Conservation (phyloP, 1,140 invertebrate genomes). For the Nixonia krombeini region DNA sequence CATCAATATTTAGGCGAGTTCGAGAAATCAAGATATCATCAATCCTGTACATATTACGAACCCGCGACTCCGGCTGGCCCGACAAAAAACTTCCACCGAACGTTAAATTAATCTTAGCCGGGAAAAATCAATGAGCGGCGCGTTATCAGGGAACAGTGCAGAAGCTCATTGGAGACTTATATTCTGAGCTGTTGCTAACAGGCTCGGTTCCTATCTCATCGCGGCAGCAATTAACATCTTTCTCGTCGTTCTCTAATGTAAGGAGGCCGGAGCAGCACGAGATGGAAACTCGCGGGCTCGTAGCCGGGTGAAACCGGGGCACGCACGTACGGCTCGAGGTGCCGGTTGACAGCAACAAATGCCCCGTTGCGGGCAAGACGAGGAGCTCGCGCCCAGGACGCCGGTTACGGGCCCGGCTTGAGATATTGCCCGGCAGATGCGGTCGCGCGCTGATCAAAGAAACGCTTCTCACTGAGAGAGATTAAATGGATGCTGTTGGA, state of each 20-base stretch:
- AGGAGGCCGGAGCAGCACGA: too few relatives aligned
- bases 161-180: slow-evolving; percentile 36
- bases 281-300: slow-evolving; percentile 23
- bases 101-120: background rate
- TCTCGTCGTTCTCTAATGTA: slow-evolving; percentile 23
- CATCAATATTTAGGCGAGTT: too few relatives aligned
- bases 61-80: too few relatives aligned
- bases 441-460: slow-evolving; percentile 71
- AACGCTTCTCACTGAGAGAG: slow-evolving; percentile 68
- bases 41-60: too few relatives aligned
- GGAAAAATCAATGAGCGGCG: slow-evolving; percentile 15
- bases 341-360: slow-evolving; percentile 68
- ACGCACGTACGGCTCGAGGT: slow-evolving; percentile 40
- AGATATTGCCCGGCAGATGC: slow-evolving; percentile 70
- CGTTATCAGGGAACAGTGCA: slow-evolving; percentile 31
- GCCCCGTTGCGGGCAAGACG: slow-evolving; percentile 64
- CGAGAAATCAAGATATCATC: too few relatives aligned
- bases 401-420: slow-evolving; percentile 63
- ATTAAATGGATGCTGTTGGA: slow-evolving; percentile 70
- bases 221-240: slow-evolving; percentile 41
- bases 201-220: slow-evolving; percentile 39
- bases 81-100: too few relatives aligned
- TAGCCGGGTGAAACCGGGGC: slow-evolving; percentile 30
- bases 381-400: slow-evolving; percentile 65
- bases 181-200: slow-evolving; percentile 28